phyloP scores from a whole-genome alignment of 1,140 invertebrate genomes.

The Zaprionus lachaisei region DNA sequence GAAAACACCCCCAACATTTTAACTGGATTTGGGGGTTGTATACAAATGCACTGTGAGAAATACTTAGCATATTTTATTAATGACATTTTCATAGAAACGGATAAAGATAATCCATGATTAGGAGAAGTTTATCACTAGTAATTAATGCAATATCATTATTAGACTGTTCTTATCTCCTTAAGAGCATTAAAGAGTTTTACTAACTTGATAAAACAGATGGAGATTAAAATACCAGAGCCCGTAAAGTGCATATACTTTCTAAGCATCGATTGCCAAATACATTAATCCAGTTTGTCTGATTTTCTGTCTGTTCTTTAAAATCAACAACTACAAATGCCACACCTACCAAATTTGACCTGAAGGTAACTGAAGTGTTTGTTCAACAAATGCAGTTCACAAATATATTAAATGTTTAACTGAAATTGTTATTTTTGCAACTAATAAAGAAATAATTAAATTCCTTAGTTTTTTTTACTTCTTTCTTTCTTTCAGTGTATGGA shows the following conservation, averaged over 20 bases:
- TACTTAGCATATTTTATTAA: not conserved
- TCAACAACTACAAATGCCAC: not conserved
- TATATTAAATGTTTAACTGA: not conserved
- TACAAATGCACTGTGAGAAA: conserved; percentile 24
- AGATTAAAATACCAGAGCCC: too few relatives aligned
- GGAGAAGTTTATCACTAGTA: too few relatives aligned
- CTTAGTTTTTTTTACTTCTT: not conserved
- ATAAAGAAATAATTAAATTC: not conserved
- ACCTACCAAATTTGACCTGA: not conserved
- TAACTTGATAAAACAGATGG: too few relatives aligned
- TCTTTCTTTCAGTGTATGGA: conserved; percentile 16
- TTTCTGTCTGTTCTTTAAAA: not conserved
- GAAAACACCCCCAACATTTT: conserved; percentile 29
- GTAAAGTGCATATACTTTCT: too few relatives aligned
- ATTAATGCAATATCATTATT: too few relatives aligned
- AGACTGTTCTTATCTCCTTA: too few relatives aligned
- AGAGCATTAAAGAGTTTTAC: too few relatives aligned
- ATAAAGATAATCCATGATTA: too few relatives aligned
- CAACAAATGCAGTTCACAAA: not conserved
- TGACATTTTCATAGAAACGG: not conserved
- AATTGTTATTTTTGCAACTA: not conserved
- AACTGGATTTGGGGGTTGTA: conserved; percentile 11
- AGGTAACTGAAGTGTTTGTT: not conserved
- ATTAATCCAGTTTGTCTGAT: not conserved
- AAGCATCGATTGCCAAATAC: not conserved